Evolutionary conservation across 2,113 vertebrate species (phyloP).

Genomic region (Dipodomys spectabilis): DNA sequence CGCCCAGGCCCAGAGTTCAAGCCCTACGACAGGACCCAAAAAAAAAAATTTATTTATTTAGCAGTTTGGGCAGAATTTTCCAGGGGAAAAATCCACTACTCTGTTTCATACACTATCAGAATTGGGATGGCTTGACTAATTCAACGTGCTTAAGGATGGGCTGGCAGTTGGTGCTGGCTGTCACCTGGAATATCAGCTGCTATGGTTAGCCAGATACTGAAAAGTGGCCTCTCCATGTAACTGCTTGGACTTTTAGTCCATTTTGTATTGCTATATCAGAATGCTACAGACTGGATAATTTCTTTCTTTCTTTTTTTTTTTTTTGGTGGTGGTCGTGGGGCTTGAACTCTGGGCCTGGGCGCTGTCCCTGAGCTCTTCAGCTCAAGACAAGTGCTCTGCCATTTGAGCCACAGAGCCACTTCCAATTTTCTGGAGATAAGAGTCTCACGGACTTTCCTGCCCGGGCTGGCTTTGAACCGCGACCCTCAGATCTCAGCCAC

Average conservation of each 20-base stretch:
- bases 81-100: conserved; percentile 16
- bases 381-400: too few relatives aligned
- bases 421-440: too few relatives aligned
- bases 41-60: conserved; percentile 55
- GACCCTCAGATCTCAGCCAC: too few relatives aligned
- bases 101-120: not conserved
- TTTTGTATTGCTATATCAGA: not conserved
- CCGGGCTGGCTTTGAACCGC: too few relatives aligned
- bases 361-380: too few relatives aligned
- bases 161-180: not conserved
- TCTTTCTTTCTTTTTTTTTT: too few relatives aligned
- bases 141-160: not conserved
- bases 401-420: too few relatives aligned
- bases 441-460: too few relatives aligned
- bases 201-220: conserved; percentile 27
- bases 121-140: not conserved
- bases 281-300: not conserved
- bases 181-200: not conserved
- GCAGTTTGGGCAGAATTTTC: not conserved
- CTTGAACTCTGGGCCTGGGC: too few relatives aligned
- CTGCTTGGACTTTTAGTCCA: conserved; percentile 25
- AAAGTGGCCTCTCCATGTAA: conserved; percentile 23
- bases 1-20: too few relatives aligned
- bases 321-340: too few relatives aligned
- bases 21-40: too few relatives aligned